Base-by-base conservation (phyloP, 2,797 vertebrate species). In the Xerus rutilus region DNA sequence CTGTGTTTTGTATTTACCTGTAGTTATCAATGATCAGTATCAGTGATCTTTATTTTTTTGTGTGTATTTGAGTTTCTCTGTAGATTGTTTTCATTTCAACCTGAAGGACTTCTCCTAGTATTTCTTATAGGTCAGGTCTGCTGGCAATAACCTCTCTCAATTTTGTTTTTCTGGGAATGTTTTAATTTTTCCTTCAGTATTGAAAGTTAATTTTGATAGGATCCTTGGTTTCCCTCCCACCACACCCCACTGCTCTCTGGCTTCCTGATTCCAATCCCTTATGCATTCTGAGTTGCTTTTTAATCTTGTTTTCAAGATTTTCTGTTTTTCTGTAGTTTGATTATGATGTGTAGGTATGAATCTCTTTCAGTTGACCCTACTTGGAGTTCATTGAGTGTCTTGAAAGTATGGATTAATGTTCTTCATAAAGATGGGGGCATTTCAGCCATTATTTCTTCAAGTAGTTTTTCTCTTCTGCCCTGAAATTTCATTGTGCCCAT, bases 341-440 rank as follows among this genome's bases (percentile, higher is more conserved):
- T 74, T 67, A 77, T 77, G 30, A 43, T 88, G 39, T 64, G 12
- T 89, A 52, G 28, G 21, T 77, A 23, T 59, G 64, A 12, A n/a
- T 92, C 57, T 73, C 57, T 45, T 93, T 70, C 43, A 72, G 49
- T 86, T 86, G 76, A 47, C 7, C 62, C 0, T 70, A 17, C 30
- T 47, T 82, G 32, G n/a, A 64, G 7, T 85, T 95, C 28, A 54
- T 14, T 89, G 49, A 92, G n/a, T 28, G n/a, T 43, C 10, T 74
- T 96, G 32, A 76, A 86, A 70, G 32, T 77, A n/a, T 87, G 18
- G 28, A 49, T 89, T 78, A 69, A 82, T 86, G 35, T 39, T 93
- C 86, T 78, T 76, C 54, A 74, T 93, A 28, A 84, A 73, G 89
- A 49, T 47, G 70, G 59, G 74, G 35, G 77, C 73, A 2, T 86